Evolutionary conservation across 2,113 vertebrate genomes (phyloP), one percentile per base, ranked within the genome.

Genomic region (Gnathochromis pfefferi): DNA sequence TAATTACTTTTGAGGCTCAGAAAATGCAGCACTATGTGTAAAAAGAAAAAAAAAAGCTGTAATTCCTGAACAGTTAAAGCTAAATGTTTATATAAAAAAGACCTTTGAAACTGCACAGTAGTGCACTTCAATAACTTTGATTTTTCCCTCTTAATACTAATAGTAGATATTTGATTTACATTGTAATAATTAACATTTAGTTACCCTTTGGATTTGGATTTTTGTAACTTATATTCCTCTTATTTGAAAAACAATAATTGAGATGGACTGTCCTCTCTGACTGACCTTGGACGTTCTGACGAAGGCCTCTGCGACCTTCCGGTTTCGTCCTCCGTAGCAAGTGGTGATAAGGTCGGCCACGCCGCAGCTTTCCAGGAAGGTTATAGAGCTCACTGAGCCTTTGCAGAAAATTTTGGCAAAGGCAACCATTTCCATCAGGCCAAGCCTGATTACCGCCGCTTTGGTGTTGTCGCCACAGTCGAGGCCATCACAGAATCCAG

Each of bases 371-470:
- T 98, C 98, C 94, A 98, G 92, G 89, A 98, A 98, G 4, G 97
- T 98, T 58, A 80, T 53, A 49, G 92, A 95, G 79, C 91, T 93
- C 26, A 98, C 97, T 0, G 85, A 8, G 19, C 92, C 96, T 68
- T 86, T 95, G 93, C 97, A 97, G 96, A 98, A 98, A 42, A 98
- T 38, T 90, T 94, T 96, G 31, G 98, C 89, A 73, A 98, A 98
- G 42, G 97, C 95, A 26, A 98, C 92, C 97, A 98, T 98, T 83
- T 98, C 98, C 98, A 98, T 98, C 57, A 98, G 95, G 19, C 97
- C 97, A 89, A 98, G 91, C 4, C 98, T 90, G 93, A 98, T 98
- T 54, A 98, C 96, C 0, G 97, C 97, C 3, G 98, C 97, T 93
- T 98, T 98, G 6, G 98, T 98, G 80, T 98, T 98, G 85, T 98